These are phyloP conservation scores for Thecocarcelia acutangulata DNA, from an alignment of 2,888 invertebrate species.

Conservation along the genomic window DNA sequence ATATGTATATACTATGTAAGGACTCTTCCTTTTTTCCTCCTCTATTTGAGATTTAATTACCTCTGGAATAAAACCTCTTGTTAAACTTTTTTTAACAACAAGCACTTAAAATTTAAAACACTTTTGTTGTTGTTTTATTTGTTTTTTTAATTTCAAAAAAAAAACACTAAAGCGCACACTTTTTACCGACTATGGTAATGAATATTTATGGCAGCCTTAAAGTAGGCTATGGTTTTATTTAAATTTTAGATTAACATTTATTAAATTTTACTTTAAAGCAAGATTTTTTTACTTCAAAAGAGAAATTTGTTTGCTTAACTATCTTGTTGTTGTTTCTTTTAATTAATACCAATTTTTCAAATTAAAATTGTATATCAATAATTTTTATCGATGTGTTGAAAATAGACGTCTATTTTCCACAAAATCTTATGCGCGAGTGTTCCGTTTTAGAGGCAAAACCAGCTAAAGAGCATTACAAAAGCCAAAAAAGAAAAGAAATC, in stretches of 20 bases:
- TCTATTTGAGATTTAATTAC: conserved; percentile 27
- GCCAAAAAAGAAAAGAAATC: conserved; percentile 25
- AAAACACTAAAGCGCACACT: conserved; percentile 13
- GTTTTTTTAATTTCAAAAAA: neutral
- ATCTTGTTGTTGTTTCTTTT: conserved; percentile 4
- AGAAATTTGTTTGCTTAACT: conserved; percentile 10
- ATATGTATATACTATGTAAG: neutral
- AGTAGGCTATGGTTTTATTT: conserved; percentile 27
- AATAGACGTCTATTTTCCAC: conserved; percentile 71
- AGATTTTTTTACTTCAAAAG: neutral
- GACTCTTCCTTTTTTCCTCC: neutral
- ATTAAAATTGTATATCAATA: conserved; percentile 55
- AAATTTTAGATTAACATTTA: neutral
- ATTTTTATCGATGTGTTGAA: conserved; percentile 60
- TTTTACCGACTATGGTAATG: conserved; percentile 2
- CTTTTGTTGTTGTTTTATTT: conserved; percentile 1
- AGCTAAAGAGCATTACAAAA: conserved; percentile 57
- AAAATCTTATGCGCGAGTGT: conserved; percentile 72
- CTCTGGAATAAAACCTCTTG: conserved; percentile 20
- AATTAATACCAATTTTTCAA: conserved; percentile 23
- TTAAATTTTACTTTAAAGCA: neutral
- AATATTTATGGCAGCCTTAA: conserved; percentile 42
- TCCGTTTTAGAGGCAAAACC: conserved; percentile 63
- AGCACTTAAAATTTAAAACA: conserved; percentile 19
- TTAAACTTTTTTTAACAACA: conserved; percentile 19